Conservation (phyloP, 2,888 invertebrate genomes). For the Macropis europaea region DNA sequence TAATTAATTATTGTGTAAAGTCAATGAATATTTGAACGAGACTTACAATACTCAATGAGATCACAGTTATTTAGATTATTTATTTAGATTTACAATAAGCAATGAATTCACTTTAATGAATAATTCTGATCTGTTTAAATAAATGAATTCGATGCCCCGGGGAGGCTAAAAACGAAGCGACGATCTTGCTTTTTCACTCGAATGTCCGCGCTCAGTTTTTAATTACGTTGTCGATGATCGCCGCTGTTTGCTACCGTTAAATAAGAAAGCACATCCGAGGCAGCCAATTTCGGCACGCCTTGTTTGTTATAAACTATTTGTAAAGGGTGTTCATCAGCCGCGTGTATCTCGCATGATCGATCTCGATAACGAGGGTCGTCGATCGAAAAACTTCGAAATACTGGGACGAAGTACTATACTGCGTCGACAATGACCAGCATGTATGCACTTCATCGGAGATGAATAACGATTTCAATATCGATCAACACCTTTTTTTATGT, state of each 20-base stretch:
- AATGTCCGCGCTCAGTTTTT: constrained; percentile 27
- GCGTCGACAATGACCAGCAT: not conserved
- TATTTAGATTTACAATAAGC: no score
- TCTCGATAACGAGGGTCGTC: constrained; percentile 12
- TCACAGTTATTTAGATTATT: no score
- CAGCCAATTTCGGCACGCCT: constrained; percentile 38
- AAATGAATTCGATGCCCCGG: no score
- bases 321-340: not conserved
- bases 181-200: not conserved
- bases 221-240: constrained; percentile 42
- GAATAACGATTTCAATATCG: no score
- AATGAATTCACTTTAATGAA: no score
- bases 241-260: constrained; percentile 16
- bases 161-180: no score
- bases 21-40: no score
- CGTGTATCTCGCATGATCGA: constrained; percentile 9
- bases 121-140: no score
- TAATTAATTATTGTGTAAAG: no score
- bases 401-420: not conserved
- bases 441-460: no score
- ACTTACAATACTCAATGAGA: no score
- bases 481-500: no score
- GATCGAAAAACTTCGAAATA: not conserved
- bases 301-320: constrained; percentile 30
- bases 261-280: constrained; percentile 36